Evolutionary conservation across 2,888 invertebrate genomes (phyloP).

Genomic region (Eupithecia subumbrata): DNA sequence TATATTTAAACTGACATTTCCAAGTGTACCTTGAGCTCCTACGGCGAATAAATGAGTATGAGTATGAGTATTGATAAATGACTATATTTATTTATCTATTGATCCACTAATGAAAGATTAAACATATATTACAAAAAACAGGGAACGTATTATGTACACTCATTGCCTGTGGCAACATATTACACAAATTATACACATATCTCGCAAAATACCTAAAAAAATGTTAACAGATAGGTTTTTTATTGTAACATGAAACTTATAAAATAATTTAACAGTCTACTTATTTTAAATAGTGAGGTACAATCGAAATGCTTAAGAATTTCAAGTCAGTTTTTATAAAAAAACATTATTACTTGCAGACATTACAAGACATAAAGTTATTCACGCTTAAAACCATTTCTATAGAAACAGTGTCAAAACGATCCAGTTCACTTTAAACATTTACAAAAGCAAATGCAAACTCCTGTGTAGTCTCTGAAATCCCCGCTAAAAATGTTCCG

Average conservation of each 20-base stretch:
- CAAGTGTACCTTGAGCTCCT: too few species aligned
- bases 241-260: too few species aligned
- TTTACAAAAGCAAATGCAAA: background rate
- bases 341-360: background rate
- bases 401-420: background rate
- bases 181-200: too few species aligned
- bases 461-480: slow-evolving; percentile 6
- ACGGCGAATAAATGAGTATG: too few species aligned
- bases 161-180: too few species aligned
- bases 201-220: background rate
- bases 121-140: too few species aligned
- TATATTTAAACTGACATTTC: too few species aligned
- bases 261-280: too few species aligned
- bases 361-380: background rate
- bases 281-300: too few species aligned
- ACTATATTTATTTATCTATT: background rate
- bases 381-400: background rate
- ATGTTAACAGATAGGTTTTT: background rate
- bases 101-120: too few species aligned
- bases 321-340: background rate
- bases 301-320: too few species aligned
- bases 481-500: slow-evolving; percentile 13
- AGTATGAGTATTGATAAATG: background rate
- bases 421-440: background rate
- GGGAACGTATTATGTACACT: too few species aligned